Conservation (phyloP, 2,113 vertebrate genomes). For the Synchiropus splendidus region DNA sequence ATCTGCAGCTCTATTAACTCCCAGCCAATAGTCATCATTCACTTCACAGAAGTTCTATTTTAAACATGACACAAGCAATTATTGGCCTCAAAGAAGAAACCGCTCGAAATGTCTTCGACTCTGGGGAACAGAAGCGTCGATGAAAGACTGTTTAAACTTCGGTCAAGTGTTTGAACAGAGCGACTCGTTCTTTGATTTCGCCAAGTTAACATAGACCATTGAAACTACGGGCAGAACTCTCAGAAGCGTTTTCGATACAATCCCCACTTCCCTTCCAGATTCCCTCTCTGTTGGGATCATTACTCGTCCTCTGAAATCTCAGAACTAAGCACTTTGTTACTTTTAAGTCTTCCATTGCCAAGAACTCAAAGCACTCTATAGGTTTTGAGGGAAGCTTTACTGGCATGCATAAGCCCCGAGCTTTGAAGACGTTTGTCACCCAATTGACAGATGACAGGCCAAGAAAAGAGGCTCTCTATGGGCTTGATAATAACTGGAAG, state of each 20-base stretch:
- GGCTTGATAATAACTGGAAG: slow-evolving; percentile 17
- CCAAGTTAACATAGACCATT: slow-evolving; percentile 32
- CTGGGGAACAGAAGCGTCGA: slow-evolving; percentile 28
- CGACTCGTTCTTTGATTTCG: slow-evolving; percentile 41
- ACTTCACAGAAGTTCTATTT: slow-evolving; percentile 14
- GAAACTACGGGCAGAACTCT: slow-evolving; percentile 28
- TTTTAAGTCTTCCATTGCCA: slow-evolving; percentile 33
- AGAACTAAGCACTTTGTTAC: slow-evolving; percentile 50
- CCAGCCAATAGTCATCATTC: slow-evolving; percentile 17
- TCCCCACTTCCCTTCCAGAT: slow-evolving; percentile 1
- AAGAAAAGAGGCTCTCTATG: slow-evolving; percentile 23
- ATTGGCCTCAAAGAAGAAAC: slow-evolving; percentile 23
- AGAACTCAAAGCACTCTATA: slow-evolving; percentile 32
- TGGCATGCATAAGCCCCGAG: slow-evolving; percentile 35
- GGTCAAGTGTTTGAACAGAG: slow-evolving; percentile 45
- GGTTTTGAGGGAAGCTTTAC: slow-evolving; percentile 38
- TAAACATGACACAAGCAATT: slow-evolving; percentile 28
- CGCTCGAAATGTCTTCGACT: slow-evolving; percentile 19
- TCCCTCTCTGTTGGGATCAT: slow-evolving; percentile 29
- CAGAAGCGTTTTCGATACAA: slow-evolving; percentile 18
- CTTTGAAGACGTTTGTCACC: slow-evolving; percentile 42
- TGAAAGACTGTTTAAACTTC: slow-evolving; percentile 32
- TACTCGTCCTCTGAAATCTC: slow-evolving; percentile 38
- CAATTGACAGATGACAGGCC: slow-evolving; percentile 41
- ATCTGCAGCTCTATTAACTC: slow-evolving; percentile 7